These are phyloP conservation scores for Cepaea nemoralis DNA, from an alignment of 1,140 invertebrate genomes.

Conservation along the genomic window DNA sequence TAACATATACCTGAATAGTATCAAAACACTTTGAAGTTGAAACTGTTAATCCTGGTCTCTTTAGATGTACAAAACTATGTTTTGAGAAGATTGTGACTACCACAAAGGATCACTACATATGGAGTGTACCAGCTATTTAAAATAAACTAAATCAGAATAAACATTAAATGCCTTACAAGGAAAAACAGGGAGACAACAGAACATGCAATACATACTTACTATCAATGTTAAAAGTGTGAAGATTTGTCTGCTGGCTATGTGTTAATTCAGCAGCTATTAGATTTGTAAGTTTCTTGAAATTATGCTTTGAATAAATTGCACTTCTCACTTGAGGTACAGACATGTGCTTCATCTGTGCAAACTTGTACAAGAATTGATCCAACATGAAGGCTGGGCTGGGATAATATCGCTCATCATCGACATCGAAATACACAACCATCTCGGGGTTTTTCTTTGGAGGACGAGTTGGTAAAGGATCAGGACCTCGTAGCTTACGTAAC, in stretches of 20 bases:
- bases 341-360: conserved; percentile 55
- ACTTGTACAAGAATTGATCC: conserved; percentile 62
- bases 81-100: too few species aligned
- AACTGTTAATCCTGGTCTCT: too few species aligned
- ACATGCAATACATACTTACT: not conserved
- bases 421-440: conserved; percentile 52
- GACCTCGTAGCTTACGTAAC: conserved; percentile 65
- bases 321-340: conserved; percentile 55
- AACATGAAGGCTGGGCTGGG: conserved; percentile 66
- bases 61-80: too few species aligned
- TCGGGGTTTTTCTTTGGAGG: conserved; percentile 53
- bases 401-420: conserved; percentile 62
- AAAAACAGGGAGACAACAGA: too few species aligned
- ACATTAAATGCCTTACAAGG: too few species aligned
- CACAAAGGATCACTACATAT: too few species aligned
- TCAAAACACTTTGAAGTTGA: too few species aligned
- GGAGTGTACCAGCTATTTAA: too few species aligned
- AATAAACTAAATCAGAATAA: too few species aligned
- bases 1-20: too few species aligned
- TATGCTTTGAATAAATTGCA: conserved; percentile 63
- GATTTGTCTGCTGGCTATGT: not conserved
- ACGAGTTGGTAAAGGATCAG: conserved; percentile 60
- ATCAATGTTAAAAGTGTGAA: not conserved
- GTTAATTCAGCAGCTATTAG: conserved; percentile 54
- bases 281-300: conserved; percentile 67